Evolutionary conservation across 2,888 invertebrate genomes (phyloP).

Genomic region (Polydesmus complanatus): DNA sequence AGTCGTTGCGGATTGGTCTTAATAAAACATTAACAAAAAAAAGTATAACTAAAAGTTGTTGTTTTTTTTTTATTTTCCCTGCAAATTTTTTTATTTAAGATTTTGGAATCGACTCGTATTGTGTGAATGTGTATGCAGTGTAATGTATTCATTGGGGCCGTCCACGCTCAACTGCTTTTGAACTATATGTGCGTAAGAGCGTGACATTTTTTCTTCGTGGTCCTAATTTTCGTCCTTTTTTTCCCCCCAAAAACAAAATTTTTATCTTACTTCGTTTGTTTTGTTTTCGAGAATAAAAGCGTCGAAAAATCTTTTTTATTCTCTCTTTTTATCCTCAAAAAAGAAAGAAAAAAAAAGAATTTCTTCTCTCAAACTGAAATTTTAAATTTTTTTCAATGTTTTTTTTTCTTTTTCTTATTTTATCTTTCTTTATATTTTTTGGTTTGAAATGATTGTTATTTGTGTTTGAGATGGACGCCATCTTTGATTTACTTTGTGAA

Average conservation of each 20-base stretch:
- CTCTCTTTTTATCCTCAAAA: no score
- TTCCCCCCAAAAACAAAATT: background rate
- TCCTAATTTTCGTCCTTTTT: background rate
- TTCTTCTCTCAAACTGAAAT: no score
- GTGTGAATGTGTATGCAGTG: no score
- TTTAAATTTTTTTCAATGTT: no score
- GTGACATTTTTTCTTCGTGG: background rate
- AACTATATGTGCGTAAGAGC: background rate
- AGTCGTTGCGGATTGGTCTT: background rate
- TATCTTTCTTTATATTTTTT: no score
- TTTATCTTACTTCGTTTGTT: background rate
- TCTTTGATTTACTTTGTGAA: no score
- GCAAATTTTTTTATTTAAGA: background rate
- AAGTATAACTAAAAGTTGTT: background rate
- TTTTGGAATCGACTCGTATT: no score
- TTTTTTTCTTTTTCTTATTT: no score
- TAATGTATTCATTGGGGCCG: background rate
- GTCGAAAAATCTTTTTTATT: no score
- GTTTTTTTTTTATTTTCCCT: background rate
- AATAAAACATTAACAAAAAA: background rate
- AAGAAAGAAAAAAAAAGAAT: no score
- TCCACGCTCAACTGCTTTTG: background rate
- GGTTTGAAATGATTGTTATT: no score
- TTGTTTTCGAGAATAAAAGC: background rate
- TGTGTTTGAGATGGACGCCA: no score